A percentile compares a stretch with the other conserved stretches of the same genome.
These are phyloP conservation scores for Scarus forsteni DNA, from an alignment of 2,797 vertebrate species.

Conservation along the genomic window DNA sequence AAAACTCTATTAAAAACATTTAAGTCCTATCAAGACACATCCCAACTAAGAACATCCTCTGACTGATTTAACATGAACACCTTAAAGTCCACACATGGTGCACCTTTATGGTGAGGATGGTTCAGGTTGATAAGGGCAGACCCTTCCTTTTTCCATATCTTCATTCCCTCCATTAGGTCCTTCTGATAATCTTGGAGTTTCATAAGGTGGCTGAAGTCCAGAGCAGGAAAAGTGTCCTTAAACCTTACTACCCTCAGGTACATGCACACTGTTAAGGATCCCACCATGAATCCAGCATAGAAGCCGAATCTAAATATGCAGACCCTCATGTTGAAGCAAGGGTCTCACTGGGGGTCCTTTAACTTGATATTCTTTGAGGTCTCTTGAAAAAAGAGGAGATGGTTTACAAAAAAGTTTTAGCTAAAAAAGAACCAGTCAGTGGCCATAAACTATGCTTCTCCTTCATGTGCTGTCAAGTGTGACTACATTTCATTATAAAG, in stretches of 20 bases:
- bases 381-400: background rate
- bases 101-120: slow-evolving; percentile 85
- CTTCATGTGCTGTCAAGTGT: background rate
- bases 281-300: slow-evolving; percentile 82
- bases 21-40: no score
- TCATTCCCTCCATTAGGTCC: slow-evolving; percentile 46
- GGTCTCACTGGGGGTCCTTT: slow-evolving; percentile 35
- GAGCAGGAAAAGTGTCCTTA: slow-evolving; percentile 22
- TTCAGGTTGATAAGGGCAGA: slow-evolving; percentile 83
- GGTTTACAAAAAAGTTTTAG: background rate
- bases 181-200: slow-evolving; percentile 14
- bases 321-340: slow-evolving; percentile 75
- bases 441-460: background rate
- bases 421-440: accelerated
- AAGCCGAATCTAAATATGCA: slow-evolving; percentile 77
- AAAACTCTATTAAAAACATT: no score
- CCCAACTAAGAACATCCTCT: background rate
- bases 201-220: background rate
- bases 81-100: no score
- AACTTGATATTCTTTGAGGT: slow-evolving; percentile 37
- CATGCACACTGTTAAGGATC: slow-evolving; percentile 80
- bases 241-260: slow-evolving; percentile 77
- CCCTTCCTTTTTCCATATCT: slow-evolving; percentile 83
- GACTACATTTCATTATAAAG: background rate
- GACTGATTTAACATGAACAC: background rate